phyloP scores from a whole-genome alignment of 2,113 vertebrate species.

The Pedionomus torquatus region DNA sequence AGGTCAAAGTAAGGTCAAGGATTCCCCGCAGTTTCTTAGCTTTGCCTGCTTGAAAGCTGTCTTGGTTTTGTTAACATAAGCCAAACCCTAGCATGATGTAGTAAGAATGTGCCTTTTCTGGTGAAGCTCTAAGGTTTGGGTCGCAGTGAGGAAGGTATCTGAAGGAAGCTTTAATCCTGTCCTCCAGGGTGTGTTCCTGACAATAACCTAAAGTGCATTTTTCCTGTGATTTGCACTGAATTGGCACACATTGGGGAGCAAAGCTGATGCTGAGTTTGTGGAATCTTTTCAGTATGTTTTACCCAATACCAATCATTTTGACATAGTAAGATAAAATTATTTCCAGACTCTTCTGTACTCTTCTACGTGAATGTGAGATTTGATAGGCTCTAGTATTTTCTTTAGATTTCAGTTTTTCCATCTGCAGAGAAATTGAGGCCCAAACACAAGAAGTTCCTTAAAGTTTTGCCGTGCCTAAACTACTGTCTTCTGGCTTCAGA shows the following conservation, averaged over 20 bases:
- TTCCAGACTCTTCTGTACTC: background rate
- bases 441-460: background rate
- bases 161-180: background rate
- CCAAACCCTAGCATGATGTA: rapidly evolving
- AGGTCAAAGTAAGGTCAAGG: background rate
- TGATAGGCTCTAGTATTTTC: background rate
- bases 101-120: background rate
- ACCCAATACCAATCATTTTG: background rate
- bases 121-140: background rate
- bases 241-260: background rate
- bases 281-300: background rate
- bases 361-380: background rate
- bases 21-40: background rate
- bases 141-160: no score
- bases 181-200: background rate
- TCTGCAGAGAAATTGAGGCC: background rate
- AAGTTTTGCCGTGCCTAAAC: rapidly evolving
- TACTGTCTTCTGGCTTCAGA: background rate
- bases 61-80: background rate
- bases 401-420: background rate
- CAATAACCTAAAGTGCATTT: background rate
- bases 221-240: background rate
- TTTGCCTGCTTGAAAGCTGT: background rate
- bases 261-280: background rate
- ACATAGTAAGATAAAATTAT: background rate